Evolutionary conservation across 2,113 vertebrate species (phyloP), one percentile per base, ranked within the genome.

Genomic region (Corydoras sp.): DNA sequence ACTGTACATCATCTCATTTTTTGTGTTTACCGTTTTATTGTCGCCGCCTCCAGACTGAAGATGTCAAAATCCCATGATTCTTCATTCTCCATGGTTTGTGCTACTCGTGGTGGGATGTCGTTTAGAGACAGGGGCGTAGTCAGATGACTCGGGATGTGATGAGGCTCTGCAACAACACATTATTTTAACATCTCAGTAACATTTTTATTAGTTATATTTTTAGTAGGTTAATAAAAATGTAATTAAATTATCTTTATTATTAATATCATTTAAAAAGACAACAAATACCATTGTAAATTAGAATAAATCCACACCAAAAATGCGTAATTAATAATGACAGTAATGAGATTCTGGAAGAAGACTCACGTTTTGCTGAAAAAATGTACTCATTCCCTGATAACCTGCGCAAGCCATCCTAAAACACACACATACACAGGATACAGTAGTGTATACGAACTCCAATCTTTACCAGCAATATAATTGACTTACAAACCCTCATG

Each of bases 11-110:
- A 24, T 24, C 18, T 24, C 18, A 24, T 24, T 24, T 24, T 24
- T 24, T 24, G 18, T 24, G 18, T 50, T 56, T 77, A 96, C 96
- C 96, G 90, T 82, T 94, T 96, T 78, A 95, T 85, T 59, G 95
- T 98, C 51, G 92, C 95, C 24, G 92, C 90, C 85, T 99, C 97
- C 80, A 98, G 86, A 80, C 92, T 93, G 87, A 98, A 93, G 78
- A 98, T 92, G 81, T 97, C 87, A 69, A 99, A 99, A 81, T 98
- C 95, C 97, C 97, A 99, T 8, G 85, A 86, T 29, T 96, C 92
- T 68, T 95, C 97, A 4, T 92, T 93, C 79, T 97, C 95, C 92
- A 99, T 93, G n/a, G 92, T 93, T 84, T 89, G 84, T 35, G 95
- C 91, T 56, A 98, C 92, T 71, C 85, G 90, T 2, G 93, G 90